Evolutionary conservation across 1,140 invertebrate genomes (phyloP), one percentile per base, ranked within the genome.

Genomic region (Zaprionus ornatus): DNA sequence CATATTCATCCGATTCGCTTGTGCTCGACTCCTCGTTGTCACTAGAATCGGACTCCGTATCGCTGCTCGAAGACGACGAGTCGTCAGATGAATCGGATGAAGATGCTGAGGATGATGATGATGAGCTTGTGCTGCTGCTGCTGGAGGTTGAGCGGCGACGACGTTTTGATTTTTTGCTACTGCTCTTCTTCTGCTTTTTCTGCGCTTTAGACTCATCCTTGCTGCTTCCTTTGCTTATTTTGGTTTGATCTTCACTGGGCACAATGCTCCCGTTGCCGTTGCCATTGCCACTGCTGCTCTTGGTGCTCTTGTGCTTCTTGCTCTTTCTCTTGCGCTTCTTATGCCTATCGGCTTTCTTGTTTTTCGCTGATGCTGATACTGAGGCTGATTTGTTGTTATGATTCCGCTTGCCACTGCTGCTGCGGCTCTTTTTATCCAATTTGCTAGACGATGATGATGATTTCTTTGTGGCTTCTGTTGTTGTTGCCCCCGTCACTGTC

Each of bases 21-120:
- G 91, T 92, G 56, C 91, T 90, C 12, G 88, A 91, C 59, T 92
- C 91, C 50, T 92, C 91, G 54, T 92, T 92, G 48, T 92, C 91
- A 61, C 88, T 90, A 37, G 91, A 92, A 68, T 92, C 91, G 1
- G 91, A 92, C n/a, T 81, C 77, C 1, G 80, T 75, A 1, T 80
- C 76, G 17, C 73, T 76, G 48, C 64, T 65, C 10, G 67, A 70
- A n/a, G 66, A 70, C 3, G 67, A 72, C 7, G 45, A 48, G 4
- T 48, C 45, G 37, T 40, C 37, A n/a, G 37, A 40, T 13, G 37
- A 40, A 17, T 48, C 45, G 2, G 45, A 48, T 10, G 45, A 48
- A 10, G 75, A 77, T 13, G 59, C 68, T n/a, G 70, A 69, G 2
- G 59, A 71, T 12, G 73, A 55, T 12, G 71, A 70, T 23, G 59